A percentile compares a stretch with the other conserved stretches of the same genome.
Conservation (phyloP, 1,140 invertebrate genomes). For the Cardiocondyla obscurior region DNA sequence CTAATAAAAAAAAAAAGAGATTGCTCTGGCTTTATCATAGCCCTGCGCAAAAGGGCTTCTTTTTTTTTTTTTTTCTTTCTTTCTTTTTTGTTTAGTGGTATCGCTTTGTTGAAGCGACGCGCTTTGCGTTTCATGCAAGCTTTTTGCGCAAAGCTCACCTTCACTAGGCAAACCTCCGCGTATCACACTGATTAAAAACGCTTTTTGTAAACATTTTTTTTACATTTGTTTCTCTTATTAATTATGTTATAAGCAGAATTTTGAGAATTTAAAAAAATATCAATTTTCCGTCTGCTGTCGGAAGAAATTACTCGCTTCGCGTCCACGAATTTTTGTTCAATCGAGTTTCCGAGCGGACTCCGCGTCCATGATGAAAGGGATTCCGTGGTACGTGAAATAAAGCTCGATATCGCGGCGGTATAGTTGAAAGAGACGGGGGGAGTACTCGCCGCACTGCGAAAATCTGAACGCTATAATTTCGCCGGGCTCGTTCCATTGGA, state of each 20-base stretch:
- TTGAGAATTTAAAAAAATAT: too few species aligned
- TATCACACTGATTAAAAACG: background rate
- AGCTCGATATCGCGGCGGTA: slow-evolving; percentile 14
- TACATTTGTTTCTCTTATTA: background rate
- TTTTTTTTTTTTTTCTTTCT: slow-evolving; percentile 38
- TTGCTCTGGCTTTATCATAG: background rate
- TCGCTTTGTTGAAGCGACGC: slow-evolving; percentile 33
- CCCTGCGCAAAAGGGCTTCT: slow-evolving; percentile 45
- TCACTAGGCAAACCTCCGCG: background rate
- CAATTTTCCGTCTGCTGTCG: too few species aligned
- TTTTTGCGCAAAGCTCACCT: slow-evolving; percentile 3
- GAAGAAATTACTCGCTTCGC: background rate
- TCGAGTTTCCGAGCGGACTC: slow-evolving; percentile 28
- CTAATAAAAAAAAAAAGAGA: slow-evolving; percentile 19
- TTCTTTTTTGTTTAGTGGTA: slow-evolving; percentile 34
- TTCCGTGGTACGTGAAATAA: slow-evolving; percentile 41
- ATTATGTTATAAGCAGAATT: background rate
- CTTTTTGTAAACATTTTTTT: background rate
- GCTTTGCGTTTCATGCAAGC: slow-evolving; percentile 27
- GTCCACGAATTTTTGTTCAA: slow-evolving; percentile 37
- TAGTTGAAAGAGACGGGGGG: background rate
- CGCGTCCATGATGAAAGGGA: slow-evolving; percentile 46
- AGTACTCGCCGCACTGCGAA: background rate
- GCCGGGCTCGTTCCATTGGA: slow-evolving; percentile 16
- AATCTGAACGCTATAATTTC: slow-evolving; percentile 64